Conservation (phyloP, 2,888 invertebrate species). For the Synergus laeviventris region DNA sequence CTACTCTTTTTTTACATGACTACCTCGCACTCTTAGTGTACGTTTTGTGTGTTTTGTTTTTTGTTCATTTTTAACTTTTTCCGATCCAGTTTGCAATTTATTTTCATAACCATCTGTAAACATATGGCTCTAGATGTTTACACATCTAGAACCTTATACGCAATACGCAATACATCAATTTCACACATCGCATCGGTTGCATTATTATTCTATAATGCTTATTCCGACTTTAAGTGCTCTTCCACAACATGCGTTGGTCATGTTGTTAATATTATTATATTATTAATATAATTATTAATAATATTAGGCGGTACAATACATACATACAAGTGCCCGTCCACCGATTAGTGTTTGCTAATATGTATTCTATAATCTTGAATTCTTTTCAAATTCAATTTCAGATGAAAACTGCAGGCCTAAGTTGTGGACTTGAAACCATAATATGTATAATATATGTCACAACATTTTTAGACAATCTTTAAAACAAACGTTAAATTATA, state of each 20-base stretch:
- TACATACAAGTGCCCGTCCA: conserved; percentile 71
- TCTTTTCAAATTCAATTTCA: conserved; percentile 28
- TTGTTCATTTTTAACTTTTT: conserved; percentile 42
- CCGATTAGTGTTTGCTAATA: conserved; percentile 47
- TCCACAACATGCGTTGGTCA: conserved; percentile 46
- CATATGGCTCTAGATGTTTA: not conserved
- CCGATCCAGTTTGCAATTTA: conserved; percentile 38
- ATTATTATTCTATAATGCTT: not conserved
- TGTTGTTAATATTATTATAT: conserved; percentile 57
- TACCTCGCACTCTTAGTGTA: conserved; percentile 49
- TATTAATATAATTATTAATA: conserved; percentile 64
- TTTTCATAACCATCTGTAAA: conserved; percentile 36
- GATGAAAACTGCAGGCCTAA: not conserved
- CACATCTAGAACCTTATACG: conserved; percentile 42
- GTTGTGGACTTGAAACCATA: not conserved
- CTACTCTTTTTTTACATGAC: conserved; percentile 55
- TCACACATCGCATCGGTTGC: conserved; percentile 45
- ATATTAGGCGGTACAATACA: conserved; percentile 72
- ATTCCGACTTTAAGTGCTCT: conserved; percentile 38
- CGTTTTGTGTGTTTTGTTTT: conserved; percentile 52
- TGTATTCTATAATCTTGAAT: not conserved
- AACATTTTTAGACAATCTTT: not conserved
- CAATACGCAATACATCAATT: conserved; percentile 56
- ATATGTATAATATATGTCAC: too few species aligned
- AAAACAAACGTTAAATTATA: not conserved